Base-by-base conservation (phyloP, 2,797 vertebrate species). In the Brachyrhaphis roseni region DNA sequence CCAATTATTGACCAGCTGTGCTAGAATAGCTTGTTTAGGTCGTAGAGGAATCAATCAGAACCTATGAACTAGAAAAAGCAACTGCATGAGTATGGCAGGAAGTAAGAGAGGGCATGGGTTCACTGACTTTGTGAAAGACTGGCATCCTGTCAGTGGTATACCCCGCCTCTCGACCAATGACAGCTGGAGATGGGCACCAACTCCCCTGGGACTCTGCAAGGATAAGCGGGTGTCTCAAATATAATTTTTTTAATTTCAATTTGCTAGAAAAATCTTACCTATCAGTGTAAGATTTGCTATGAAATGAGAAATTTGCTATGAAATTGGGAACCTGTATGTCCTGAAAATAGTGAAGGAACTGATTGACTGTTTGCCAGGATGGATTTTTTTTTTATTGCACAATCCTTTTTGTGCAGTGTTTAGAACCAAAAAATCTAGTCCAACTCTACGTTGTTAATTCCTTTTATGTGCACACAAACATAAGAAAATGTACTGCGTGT, bases 31-130 rank as follows among this genome's bases (percentile, higher is more conserved):
- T 77, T 82, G 78, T 78, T 86, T 77, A 39, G 85, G 82, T 62
- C 87, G 86, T 90, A 88, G 90, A 93, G 76, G 90, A 89, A 92
- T 92, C 92, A 86, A 91, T 93, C 36, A 80, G 82, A 86, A 66
- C 8, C 51, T 77, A 47, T 49, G 66, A 62, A 77, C 73, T 73
- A 23, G 68, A 72, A 39, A 59, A 66, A 77, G 57, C 34, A 75
- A 82, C 86, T 83, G 83, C 77, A 72, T 89, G 78, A 82, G 71
- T n/a, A 23, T 49, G 23, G 72, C 81, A 85, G 88, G 87, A 89
- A 88, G 81, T 72, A 71, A 43, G 16, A 18, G 15, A 23, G 23
- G 28, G 41, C 28, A 41, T 71, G 46, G 39, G 79, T 47, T 46
- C 18, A 80, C 46, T 76, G 51, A 75, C 31, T 66, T 10, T 23